Evolutionary conservation across 2,113 vertebrate species (phyloP).

Genomic region (Periophthalmodon schlosseri): DNA sequence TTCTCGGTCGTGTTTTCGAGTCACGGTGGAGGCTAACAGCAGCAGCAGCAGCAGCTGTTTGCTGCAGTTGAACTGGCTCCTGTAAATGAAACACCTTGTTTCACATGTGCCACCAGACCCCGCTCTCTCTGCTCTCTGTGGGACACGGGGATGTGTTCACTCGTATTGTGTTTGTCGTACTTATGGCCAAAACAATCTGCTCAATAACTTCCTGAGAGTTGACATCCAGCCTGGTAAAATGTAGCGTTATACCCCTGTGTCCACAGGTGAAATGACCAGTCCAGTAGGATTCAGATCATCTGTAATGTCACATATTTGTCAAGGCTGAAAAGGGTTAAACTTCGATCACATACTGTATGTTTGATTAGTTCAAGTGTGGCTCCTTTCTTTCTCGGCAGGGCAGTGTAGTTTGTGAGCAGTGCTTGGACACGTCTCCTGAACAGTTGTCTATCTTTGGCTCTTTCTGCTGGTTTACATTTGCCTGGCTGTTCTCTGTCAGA

Average conservation of each 20-base stretch:
- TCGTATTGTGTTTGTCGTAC: background rate
- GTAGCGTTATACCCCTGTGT: background rate
- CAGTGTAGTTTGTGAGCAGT: background rate
- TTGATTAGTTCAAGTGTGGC: background rate
- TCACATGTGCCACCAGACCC: constrained; percentile 2
- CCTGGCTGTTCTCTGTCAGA: constrained; percentile 57
- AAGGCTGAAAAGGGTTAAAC: background rate
- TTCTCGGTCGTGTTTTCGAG: constrained; percentile 23
- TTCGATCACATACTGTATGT: background rate
- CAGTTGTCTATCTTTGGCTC: constrained; percentile 70
- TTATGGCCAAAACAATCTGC: constrained; percentile 1
- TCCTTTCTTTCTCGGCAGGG: background rate
- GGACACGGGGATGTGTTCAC: background rate
- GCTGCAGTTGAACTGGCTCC: constrained; percentile 55
- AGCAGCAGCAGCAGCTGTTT: constrained; percentile 22
- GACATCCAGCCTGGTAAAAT: background rate
- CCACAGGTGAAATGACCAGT: background rate
- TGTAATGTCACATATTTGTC: background rate
- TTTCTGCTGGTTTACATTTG: constrained; percentile 58
- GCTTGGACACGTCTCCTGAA: constrained; percentile 21
- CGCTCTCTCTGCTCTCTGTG: background rate
- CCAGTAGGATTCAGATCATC: background rate
- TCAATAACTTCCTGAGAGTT: background rate
- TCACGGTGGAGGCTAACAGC: constrained; percentile 45
- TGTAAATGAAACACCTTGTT: constrained; percentile 32